Percentiles rank a stretch among this genome's conserved stretches.
Conservation (phyloP, 2,797 vertebrate species). For the Labeo calbasu region DNA sequence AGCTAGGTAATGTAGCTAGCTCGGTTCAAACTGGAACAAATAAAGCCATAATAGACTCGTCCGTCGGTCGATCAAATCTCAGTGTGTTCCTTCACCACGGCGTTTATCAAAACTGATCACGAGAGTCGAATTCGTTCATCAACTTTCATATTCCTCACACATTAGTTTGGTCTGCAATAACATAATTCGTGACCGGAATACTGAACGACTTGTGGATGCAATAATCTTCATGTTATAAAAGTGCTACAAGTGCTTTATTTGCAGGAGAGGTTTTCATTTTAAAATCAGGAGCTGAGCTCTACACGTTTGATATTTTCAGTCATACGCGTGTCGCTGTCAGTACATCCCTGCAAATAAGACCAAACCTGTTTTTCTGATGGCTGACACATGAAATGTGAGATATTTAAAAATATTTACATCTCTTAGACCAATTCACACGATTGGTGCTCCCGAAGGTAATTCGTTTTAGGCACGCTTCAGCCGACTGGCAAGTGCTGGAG, state of each 20-base stretch:
- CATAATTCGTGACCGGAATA: conserved; percentile 48
- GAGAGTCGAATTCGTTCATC: conserved; percentile 48
- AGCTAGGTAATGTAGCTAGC: conserved; percentile 6
- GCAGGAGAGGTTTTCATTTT: conserved; percentile 37
- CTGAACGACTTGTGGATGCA: conserved; percentile 48
- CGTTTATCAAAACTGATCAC: conserved; percentile 43
- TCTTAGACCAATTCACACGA: conserved; percentile 34
- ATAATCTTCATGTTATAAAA: conserved; percentile 46
- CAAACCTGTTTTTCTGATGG: conserved; percentile 19
- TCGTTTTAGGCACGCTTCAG: conserved; percentile 18
- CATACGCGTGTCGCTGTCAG: neutral
- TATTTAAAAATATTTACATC: conserved; percentile 44
- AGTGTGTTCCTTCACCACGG: conserved; percentile 33
- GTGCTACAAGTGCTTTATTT: conserved; percentile 62
- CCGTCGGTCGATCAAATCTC: neutral
- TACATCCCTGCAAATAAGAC: conserved; percentile 21
- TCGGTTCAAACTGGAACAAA: conserved; percentile 34
- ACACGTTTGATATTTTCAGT: conserved; percentile 22
- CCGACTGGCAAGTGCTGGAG: neutral
- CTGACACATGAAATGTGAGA: conserved; percentile 17
- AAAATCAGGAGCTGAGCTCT: conserved; percentile 34
- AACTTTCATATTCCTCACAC: conserved; percentile 28
- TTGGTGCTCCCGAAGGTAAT: conserved; percentile 21
- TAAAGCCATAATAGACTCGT: conserved; percentile 34
- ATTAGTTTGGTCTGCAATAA: conserved; percentile 18